Conservation (phyloP, 1,140 invertebrate genomes). For the Megathymus violae region DNA sequence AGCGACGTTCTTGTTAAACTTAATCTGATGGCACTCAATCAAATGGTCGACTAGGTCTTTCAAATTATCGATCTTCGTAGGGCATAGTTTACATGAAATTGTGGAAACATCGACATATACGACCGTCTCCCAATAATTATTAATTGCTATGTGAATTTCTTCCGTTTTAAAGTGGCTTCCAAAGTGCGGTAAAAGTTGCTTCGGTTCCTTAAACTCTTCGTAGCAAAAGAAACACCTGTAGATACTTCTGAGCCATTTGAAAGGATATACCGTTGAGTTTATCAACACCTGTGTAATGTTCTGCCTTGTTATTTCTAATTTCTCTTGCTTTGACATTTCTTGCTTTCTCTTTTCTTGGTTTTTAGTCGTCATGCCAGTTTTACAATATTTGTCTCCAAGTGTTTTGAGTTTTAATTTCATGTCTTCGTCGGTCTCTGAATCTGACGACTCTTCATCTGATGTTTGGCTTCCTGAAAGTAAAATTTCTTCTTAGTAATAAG, state of each 20-base stretch:
- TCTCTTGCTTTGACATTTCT: conserved; percentile 32
- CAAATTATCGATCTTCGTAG: conserved; percentile 38
- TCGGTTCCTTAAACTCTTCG: conserved; percentile 50
- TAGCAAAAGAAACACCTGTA: conserved; percentile 62
- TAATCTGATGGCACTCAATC: conserved; percentile 37
- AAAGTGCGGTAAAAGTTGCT: conserved; percentile 49
- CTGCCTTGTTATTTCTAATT: conserved; percentile 39
- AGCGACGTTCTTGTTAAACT: conserved; percentile 41
- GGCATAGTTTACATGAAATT: conserved; percentile 48
- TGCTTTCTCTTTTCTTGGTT: conserved; percentile 5
- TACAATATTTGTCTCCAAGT: conserved; percentile 6
- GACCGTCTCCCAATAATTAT: conserved; percentile 46
- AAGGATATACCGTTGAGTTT: conserved; percentile 55
- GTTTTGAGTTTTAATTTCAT: conserved; percentile 20
- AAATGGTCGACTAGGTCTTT: conserved; percentile 49
- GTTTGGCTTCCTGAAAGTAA: conserved; percentile 51
- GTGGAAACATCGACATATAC: conserved; percentile 53
- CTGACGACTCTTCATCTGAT: conserved; percentile 27
- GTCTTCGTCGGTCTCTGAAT: conserved; percentile 25
- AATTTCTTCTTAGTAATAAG: conserved; percentile 52
- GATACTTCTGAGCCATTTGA: conserved; percentile 51
- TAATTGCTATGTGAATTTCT: conserved; percentile 40
- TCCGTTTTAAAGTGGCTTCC: conserved; percentile 33
- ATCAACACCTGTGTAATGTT: conserved; percentile 48
- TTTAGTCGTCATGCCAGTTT: background rate